Percentiles rank a stretch among this genome's conserved stretches.
Conservation (phyloP, 2,888 invertebrate species). For the Heteromurus nitidus region DNA sequence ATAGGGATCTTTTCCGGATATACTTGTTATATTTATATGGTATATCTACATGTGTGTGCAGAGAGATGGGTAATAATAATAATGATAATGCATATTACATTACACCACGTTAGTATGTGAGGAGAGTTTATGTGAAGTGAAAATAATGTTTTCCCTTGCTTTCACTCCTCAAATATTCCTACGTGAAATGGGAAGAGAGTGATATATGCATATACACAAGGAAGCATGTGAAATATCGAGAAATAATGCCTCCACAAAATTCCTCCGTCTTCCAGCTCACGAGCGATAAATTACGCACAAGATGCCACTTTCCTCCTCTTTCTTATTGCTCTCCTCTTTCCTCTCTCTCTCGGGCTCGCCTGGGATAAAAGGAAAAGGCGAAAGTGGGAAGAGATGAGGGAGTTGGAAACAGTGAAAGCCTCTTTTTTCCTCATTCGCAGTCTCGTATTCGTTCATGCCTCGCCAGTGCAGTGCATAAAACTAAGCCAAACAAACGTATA, state of each 20-base stretch:
- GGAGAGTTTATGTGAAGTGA: conserved; percentile 11
- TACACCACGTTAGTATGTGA: neutral
- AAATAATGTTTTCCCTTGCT: conserved; percentile 23
- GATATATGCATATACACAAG: neutral
- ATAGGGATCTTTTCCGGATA: neutral
- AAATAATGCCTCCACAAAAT: conserved; percentile 73
- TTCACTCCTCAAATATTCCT: neutral
- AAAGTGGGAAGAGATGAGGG: neutral
- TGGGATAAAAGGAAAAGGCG: conserved; percentile 4
- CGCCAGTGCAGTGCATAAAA: conserved; percentile 6
- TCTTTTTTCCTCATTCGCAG: too few species aligned
- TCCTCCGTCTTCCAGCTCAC: conserved; percentile 67
- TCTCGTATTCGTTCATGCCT: too few species aligned
- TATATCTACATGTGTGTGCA: too few species aligned
- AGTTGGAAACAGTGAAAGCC: conserved; percentile 3
- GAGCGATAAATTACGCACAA: conserved; percentile 70
- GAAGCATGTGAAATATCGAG: conserved; percentile 70
- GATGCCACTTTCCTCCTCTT: conserved; percentile 54
- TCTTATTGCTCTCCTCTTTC: conserved; percentile 60
- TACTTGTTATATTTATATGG: conserved; percentile 6
- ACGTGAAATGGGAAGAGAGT: neutral
- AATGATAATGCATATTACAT: conserved; percentile 37
- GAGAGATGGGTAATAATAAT: conserved; percentile 1
- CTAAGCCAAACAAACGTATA: neutral
- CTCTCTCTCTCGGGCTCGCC: conserved; percentile 14